A percentile compares a stretch with the other conserved stretches of the same genome.
Evolutionary conservation across 2,113 vertebrate genomes (phyloP).

Genomic region (Microtus oregoni): DNA sequence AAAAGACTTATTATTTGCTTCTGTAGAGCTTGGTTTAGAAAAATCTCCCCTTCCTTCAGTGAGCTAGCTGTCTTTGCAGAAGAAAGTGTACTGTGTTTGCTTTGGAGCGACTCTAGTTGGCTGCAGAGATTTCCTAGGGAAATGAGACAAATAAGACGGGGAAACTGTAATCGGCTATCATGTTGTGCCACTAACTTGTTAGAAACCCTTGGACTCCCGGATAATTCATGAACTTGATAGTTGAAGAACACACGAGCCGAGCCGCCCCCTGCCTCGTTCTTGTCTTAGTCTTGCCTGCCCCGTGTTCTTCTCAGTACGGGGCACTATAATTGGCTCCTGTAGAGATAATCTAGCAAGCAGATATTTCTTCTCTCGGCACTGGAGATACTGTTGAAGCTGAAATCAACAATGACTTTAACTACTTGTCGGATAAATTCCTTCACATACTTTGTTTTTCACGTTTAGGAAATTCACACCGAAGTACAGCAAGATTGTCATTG

Average conservation of each 20-base stretch:
- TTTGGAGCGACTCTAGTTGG: constrained; percentile 66
- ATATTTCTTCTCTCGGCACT: constrained; percentile 61
- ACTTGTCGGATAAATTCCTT: constrained; percentile 66
- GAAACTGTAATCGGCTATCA: constrained; percentile 73
- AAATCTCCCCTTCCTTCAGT: constrained; percentile 70
- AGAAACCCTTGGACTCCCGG: constrained; percentile 84
- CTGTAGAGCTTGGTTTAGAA: constrained; percentile 74
- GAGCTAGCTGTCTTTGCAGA: constrained; percentile 50
- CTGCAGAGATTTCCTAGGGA: constrained; percentile 74
- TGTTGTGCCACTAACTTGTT: constrained; percentile 81
- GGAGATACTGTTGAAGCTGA: constrained; percentile 81
- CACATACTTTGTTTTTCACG: constrained; percentile 72
- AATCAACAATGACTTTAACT: constrained; percentile 84
- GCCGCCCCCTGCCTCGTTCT: constrained; percentile 81
- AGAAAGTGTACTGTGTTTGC: constrained; percentile 37
- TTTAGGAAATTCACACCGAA: constrained; percentile 92
- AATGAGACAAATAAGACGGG: constrained; percentile 72
- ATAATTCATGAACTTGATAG: constrained; percentile 85
- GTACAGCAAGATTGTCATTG: constrained; percentile 90
- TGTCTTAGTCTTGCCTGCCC: constrained; percentile 84
- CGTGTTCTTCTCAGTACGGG: constrained; percentile 81
- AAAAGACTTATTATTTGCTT: constrained; percentile 69
- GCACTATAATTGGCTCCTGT: constrained; percentile 87
- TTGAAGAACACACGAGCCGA: constrained; percentile 72
- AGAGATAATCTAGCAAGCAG: constrained; percentile 79